Base-by-base conservation (phyloP, 2,888 invertebrate genomes). In the Microctonus hyperodae region DNA sequence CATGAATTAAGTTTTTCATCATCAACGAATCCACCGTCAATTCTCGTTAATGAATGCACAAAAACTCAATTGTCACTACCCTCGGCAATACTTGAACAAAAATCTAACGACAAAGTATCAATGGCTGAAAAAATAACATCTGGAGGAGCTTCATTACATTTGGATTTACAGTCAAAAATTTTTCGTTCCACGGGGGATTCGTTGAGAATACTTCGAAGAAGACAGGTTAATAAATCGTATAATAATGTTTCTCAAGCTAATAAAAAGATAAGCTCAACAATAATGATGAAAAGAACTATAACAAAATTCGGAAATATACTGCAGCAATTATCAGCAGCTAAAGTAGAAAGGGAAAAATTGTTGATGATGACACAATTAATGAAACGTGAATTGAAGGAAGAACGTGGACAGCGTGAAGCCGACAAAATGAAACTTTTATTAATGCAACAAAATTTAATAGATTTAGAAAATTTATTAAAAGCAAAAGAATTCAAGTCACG, bases 141-240 rank as follows among this genome's bases (percentile, higher is more conserved):
- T 7, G 1, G 70, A 1, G 75, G 73, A 51, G 40, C 74, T 0
- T 74, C 78, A 0, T 68, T 83, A 7, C 81, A 78, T 51, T 59
- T 83, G 56, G 80, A 82, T 51, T 76, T 83, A 7, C 78, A 78
- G 11, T 70, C 81, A 0, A 76, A 75, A 23, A 76, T 81, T 1
- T 68, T 71, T 40, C 65, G 75, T 1, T 40, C 69, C 2, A 35
- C 71, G 4, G 71, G 70, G 33, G 59, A 60, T 5, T 20, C 55
- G 20, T 55, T n/a, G 58, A 67, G 63, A 10, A n/a, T n/a, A n/a
- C n/a, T n/a, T 53, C 6, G 11, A 23, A 48, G n/a, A 31, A 28
- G 1, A 59, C 7, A 5, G 59, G 22, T 23, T 53, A 22, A 57
- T 22, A 28, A 51, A 33, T 16, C n/a, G 35, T 9, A 40, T 35